Evolutionary conservation across 1,140 invertebrate species (phyloP), one percentile per base, ranked within the genome.

Genomic region (Drosophila pectinifera): DNA sequence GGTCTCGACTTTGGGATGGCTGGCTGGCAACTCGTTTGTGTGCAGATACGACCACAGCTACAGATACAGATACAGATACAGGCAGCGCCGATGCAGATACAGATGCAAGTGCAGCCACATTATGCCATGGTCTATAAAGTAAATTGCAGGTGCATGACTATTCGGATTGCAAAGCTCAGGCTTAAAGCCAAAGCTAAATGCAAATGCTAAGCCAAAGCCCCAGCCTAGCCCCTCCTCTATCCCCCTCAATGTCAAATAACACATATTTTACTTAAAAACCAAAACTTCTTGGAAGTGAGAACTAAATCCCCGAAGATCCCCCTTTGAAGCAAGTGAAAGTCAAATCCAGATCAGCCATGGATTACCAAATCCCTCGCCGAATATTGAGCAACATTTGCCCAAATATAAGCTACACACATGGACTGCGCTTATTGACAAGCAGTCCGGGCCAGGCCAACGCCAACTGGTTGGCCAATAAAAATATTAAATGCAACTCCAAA

Each of bases 111-210:
- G 45, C 45, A 84, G 84, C 77, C 74, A 82, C 78, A 90, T 85
- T 78, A 79, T 90, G 80, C 90, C 86, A 91, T 90, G 90, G 90
- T 91, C 86, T 91, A 91, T 91, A 91, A 90, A 86, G 90, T 90
- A 91, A 91, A 91, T 91, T 91, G 90, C 90, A 91, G 90, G 90
- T 91, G 90, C 90, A 91, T 91, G 90, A 91, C 86, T 91, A 86
- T 81, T 89, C 75, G 88, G 83, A 90, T 70, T 83, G 80, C 77
- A 26, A 57, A 62, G 70, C 57, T n/a, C 24, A 48, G 16, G 18
- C 26, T 6, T 24, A 41, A 67, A 68, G 69, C 54, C 10, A 26
- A 10, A 56, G 62, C 24, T 13, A 49, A 43, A 31, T 51, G 34
- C 63, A 26, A 64, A 68, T 65, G 54, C 18, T n/a, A 16, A 69